A percentile compares a stretch with the other conserved stretches of the same genome.
Conservation (phyloP, 2,113 vertebrate genomes). For the Lota lota region DNA sequence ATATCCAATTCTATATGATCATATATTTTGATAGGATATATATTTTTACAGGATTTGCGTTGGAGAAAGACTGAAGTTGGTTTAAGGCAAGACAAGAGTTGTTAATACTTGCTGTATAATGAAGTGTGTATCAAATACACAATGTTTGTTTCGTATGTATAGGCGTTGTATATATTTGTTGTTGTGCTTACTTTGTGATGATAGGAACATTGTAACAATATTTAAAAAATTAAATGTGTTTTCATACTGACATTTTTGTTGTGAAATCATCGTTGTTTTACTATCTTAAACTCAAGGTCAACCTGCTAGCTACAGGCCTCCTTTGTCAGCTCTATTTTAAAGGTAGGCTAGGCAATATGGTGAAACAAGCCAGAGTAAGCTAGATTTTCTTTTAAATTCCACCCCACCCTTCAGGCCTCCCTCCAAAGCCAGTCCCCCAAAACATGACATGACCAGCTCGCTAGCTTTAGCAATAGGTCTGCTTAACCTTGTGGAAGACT, state of each 20-base stretch:
- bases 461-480: too few relatives aligned
- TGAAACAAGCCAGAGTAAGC: too few relatives aligned
- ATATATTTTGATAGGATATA: constrained; percentile 21
- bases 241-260: constrained; percentile 37
- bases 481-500: too few relatives aligned
- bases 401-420: too few relatives aligned
- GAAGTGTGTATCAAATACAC: constrained; percentile 64
- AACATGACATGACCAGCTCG: too few relatives aligned
- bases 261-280: too few relatives aligned
- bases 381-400: too few relatives aligned
- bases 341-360: too few relatives aligned
- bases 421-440: too few relatives aligned
- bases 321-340: too few relatives aligned
- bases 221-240: constrained; percentile 58
- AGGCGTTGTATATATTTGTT: constrained; percentile 35
- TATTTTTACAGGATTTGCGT: neutral
- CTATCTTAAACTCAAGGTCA: too few relatives aligned
- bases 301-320: too few relatives aligned
- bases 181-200: constrained; percentile 14
- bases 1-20: neutral
- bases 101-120: constrained; percentile 59
- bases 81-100: constrained; percentile 44
- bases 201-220: constrained; percentile 14
- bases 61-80: neutral
- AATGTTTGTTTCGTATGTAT: constrained; percentile 33